Conservation (phyloP, 2,888 invertebrate genomes). For the Odontocerum albicorne region DNA sequence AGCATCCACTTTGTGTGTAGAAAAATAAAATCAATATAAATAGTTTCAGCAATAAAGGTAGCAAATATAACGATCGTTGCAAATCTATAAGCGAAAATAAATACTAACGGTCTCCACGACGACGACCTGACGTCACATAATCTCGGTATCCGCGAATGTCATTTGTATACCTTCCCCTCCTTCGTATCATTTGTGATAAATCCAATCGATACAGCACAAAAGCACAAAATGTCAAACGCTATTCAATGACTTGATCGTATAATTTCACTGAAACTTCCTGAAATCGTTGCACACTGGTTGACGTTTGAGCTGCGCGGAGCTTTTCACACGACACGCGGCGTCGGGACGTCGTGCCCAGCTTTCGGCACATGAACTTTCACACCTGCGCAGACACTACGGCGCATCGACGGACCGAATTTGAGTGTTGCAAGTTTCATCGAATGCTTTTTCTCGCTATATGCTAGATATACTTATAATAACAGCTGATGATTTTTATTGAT, state of each 20-base stretch:
- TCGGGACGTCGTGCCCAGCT: slow-evolving; percentile 40
- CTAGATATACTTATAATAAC: too few species aligned
- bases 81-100: slow-evolving; percentile 8
- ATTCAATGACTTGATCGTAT: neutral
- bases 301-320: slow-evolving; percentile 17
- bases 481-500: too few species aligned
- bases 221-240: neutral
- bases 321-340: slow-evolving; percentile 36
- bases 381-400: slow-evolving; percentile 47
- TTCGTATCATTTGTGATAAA: slow-evolving; percentile 42
- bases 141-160: slow-evolving; percentile 58
- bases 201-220: too few species aligned
- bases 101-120: slow-evolving; percentile 35
- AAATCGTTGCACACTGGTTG: slow-evolving; percentile 4
- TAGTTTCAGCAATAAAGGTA: too few species aligned
- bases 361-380: slow-evolving; percentile 42
- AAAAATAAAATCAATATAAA: too few species aligned
- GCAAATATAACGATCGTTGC: too few species aligned
- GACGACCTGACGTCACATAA: slow-evolving; percentile 40
- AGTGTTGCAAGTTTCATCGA: slow-evolving; percentile 1
- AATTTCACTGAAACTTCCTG: slow-evolving; percentile 5
- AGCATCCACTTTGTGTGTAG: too few species aligned
- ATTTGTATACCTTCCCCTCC: slow-evolving; percentile 57
- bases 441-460: too few species aligned
- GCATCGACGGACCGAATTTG: too few species aligned